Conservation (phyloP, 2,113 vertebrate species). For the Capreolus pygargus region DNA sequence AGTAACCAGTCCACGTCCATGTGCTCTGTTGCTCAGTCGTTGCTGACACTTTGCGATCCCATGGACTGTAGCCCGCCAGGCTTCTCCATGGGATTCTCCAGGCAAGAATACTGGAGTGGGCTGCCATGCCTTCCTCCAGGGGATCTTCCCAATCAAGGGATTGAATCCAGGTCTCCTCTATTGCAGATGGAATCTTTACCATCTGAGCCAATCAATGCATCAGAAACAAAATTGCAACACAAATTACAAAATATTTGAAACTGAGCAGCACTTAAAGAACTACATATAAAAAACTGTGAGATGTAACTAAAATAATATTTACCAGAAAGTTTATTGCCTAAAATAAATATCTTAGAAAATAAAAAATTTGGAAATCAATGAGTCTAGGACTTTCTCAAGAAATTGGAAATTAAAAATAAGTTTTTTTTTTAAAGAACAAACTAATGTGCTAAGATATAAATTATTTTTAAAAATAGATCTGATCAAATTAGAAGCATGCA, state of each 20-base stretch:
- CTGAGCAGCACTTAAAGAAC: background rate
- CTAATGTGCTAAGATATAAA: background rate
- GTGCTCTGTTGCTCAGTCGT: background rate
- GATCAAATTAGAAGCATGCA: background rate
- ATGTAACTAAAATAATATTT: background rate
- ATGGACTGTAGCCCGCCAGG: no score
- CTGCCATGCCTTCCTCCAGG: background rate
- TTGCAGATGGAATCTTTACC: background rate
- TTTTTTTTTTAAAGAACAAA: background rate
- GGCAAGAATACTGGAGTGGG: background rate
- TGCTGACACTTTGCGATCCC: background rate
- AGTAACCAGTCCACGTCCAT: background rate
- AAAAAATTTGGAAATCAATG: background rate
- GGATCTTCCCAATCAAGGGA: background rate
- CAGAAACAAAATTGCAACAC: background rate
- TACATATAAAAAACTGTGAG: background rate
- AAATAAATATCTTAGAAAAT: background rate
- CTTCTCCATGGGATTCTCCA: background rate
- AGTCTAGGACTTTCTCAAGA: background rate
- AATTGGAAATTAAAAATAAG: background rate
- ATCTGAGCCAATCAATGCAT: background rate
- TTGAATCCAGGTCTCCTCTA: background rate
- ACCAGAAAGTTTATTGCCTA: background rate
- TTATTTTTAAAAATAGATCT: background rate
- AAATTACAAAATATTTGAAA: background rate